Conservation (phyloP, 2,888 invertebrate species). For the Glyphotaelius pellucidus region DNA sequence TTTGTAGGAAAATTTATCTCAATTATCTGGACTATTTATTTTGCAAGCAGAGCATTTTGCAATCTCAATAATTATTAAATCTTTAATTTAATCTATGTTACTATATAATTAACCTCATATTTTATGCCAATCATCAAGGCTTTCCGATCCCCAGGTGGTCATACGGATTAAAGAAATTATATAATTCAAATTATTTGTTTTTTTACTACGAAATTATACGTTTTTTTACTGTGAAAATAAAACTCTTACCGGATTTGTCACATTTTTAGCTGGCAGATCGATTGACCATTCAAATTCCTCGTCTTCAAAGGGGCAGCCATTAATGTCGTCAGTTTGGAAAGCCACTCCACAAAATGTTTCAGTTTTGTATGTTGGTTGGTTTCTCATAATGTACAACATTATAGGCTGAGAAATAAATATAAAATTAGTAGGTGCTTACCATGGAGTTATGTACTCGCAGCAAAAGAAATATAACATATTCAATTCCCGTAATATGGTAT, state of each 20-base stretch:
- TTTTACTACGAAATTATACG: neutral
- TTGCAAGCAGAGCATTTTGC: no score
- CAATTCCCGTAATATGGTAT: neutral
- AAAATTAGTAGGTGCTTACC: neutral
- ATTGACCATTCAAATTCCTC: conserved; percentile 76
- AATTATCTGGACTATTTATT: no score
- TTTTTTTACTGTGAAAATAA: neutral
- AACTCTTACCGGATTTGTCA: conserved; percentile 29
- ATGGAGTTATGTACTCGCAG: neutral
- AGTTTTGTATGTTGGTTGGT: conserved; percentile 75
- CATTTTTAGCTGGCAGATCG: conserved; percentile 69
- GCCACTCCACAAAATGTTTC: conserved; percentile 78
- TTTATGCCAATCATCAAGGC: neutral
- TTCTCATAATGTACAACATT: conserved; percentile 79
- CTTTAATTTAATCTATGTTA: neutral
- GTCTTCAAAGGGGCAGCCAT: conserved; percentile 72
- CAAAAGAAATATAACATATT: neutral
- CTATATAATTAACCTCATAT: neutral
- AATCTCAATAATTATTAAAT: neutral
- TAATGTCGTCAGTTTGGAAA: conserved; percentile 73
- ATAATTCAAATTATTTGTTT: neutral
- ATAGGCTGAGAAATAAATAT: conserved; percentile 75
- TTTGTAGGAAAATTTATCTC: no score
- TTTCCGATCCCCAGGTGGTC: neutral
- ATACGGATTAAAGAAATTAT: neutral